These are phyloP conservation scores for Dendrocincla tyrannina DNA, from an alignment of 2,797 vertebrate genomes.

Conservation along the genomic window DNA sequence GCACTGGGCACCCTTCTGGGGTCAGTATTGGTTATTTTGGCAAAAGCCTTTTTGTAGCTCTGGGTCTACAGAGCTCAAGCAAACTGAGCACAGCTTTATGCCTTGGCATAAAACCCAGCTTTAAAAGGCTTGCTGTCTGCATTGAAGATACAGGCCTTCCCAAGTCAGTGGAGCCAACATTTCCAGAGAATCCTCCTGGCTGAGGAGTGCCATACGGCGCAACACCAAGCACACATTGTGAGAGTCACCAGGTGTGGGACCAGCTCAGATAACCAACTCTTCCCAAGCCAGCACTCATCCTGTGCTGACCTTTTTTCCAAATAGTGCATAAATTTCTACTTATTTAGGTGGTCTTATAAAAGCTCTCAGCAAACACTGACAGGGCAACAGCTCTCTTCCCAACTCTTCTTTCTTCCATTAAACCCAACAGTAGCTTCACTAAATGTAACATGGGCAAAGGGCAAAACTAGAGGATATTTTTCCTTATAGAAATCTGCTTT, in stretches of 20 bases:
- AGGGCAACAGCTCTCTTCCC: not conserved
- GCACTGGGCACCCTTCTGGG: not conserved
- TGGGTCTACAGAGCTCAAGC: not conserved
- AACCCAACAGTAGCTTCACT: not conserved
- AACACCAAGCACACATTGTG: rapidly evolving
- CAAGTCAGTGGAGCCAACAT: not conserved
- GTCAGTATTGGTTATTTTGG: rapidly evolving
- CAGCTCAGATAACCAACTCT: not conserved
- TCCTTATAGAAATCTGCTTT: not conserved
- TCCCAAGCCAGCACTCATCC: not conserved
- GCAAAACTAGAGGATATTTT: not conserved
- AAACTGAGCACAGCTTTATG: not conserved
- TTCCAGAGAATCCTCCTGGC: not conserved
- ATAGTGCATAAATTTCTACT: not conserved
- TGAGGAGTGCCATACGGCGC: not conserved
- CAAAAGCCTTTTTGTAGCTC: not conserved
- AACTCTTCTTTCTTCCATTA: not conserved
- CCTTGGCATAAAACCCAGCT: not conserved
- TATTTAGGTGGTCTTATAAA: not conserved
- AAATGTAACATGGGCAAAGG: not conserved
- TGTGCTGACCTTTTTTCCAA: not conserved
- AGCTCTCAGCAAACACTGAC: not conserved
- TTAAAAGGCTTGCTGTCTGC: not conserved
- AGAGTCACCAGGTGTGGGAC: not conserved
- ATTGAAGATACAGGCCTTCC: not conserved